Evolutionary conservation across 1,140 invertebrate genomes (phyloP), one percentile per base, ranked within the genome.

Genomic region (Pemphigus obesinymphae): DNA sequence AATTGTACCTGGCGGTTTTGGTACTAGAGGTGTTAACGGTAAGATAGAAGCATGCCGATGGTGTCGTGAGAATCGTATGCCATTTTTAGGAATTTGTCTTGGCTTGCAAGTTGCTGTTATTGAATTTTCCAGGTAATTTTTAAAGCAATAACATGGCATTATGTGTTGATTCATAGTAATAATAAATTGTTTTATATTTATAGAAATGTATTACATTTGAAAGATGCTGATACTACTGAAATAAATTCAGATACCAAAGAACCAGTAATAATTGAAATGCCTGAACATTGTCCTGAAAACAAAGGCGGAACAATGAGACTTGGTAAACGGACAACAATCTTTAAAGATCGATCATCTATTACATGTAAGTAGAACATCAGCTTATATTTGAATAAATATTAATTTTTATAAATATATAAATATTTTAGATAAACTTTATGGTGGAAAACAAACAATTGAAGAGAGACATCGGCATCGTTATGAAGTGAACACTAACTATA

Each of bases 231-330:
- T 86, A 94, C 93, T 15, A 95, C 93, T 2, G 98, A 99, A 89
- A 92, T 96, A 50, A 55, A 78, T 85, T 89, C 91, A 0, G 87
- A 92, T 5, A 92, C 94, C 26, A 87, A 88, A 31, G 86, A 94
- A 86, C 93, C 94, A 31, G 88, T 99, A 40, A 94, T 99, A 1
- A 97, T 99, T 82, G 97, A 99, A 84, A 99, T 99, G 98, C 97
- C 97, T 0, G 98, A 99, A 89, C 96, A 99, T 87, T 95, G 97
- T 87, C 66, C 76, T 43, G 83, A 70, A 83, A 53, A 94, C 83
- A 93, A 98, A 90, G 98, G 98, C 7, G 98, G 97, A 31, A 99
- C 98, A 0, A 99, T 99, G 98, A 90, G 98, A 82, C 88, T 99
- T 13, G 98, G 98, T 15, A 95, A 94, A 86, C 91, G 97, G 84